These are phyloP conservation scores for Gortyna flavago DNA, from an alignment of 2,888 invertebrate genomes.

Conservation along the genomic window DNA sequence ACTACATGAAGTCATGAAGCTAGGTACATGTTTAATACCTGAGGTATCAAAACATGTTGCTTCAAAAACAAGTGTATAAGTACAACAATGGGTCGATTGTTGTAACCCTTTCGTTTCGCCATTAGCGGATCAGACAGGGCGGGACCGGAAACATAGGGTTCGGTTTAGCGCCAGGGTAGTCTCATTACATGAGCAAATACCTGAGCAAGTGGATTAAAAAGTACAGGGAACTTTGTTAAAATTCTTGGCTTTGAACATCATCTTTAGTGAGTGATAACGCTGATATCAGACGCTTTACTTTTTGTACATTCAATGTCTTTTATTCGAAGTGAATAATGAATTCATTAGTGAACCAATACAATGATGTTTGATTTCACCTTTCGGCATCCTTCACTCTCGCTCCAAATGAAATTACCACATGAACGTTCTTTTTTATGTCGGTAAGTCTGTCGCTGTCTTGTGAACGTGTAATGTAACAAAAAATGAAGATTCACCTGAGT, in stretches of 20 bases:
- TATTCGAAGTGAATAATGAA: not conserved
- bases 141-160: slow-evolving; percentile 78
- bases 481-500: not conserved
- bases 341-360: not conserved
- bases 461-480: not conserved
- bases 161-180: slow-evolving; percentile 57
- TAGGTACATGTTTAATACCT: not conserved
- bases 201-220: slow-evolving; percentile 31
- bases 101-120: slow-evolving; percentile 71
- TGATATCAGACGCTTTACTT: not conserved
- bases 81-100: slow-evolving; percentile 67
- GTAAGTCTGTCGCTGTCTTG: not conserved
- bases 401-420: not conserved
- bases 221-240: not conserved
- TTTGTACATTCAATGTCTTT: not conserved
- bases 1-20: not conserved
- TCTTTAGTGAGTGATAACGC: not conserved
- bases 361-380: not conserved
- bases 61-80: slow-evolving; percentile 33
- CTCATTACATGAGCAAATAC: slow-evolving; percentile 35
- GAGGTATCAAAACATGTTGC: slow-evolving; percentile 2
- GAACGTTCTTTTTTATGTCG: not conserved
- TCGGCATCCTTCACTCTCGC: not conserved
- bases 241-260: not conserved
- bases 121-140: slow-evolving; percentile 80